These are phyloP conservation scores for Serripes groenlandicus DNA, from an alignment of 2,888 invertebrate genomes.

Conservation along the genomic window DNA sequence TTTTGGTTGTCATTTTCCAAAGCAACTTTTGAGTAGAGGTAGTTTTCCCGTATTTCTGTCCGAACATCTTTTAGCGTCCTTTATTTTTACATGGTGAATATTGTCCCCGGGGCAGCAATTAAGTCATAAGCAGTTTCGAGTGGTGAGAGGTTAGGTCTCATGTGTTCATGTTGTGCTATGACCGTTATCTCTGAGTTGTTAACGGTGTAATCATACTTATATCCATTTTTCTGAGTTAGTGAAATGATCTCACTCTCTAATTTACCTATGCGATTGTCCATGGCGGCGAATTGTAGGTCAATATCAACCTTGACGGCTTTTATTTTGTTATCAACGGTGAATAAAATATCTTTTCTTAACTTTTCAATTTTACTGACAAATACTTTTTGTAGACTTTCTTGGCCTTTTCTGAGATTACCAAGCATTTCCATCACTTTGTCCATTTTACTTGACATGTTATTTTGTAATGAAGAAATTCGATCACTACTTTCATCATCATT, in stretches of 20 bases:
- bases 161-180: background rate
- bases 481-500: background rate
- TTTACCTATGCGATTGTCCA: background rate
- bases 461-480: background rate
- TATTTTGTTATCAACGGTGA: background rate
- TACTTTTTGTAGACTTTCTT: background rate
- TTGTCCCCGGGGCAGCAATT: background rate
- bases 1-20: conserved; percentile 27
- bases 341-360: background rate
- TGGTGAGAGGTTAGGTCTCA: background rate
- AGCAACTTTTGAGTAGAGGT: conserved; percentile 33
- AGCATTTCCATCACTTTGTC: background rate
- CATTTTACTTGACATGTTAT: background rate
- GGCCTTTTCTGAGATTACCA: background rate
- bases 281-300: background rate
- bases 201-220: background rate
- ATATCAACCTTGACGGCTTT: background rate
- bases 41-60: background rate
- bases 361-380: background rate
- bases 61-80: background rate
- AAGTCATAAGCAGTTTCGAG: background rate
- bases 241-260: background rate
- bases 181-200: conserved; percentile 11
- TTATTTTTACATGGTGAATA: background rate
- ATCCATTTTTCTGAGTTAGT: background rate